These are phyloP conservation scores for Scaptomyza parva DNA, from an alignment of 2,888 invertebrate species.

Conservation along the genomic window DNA sequence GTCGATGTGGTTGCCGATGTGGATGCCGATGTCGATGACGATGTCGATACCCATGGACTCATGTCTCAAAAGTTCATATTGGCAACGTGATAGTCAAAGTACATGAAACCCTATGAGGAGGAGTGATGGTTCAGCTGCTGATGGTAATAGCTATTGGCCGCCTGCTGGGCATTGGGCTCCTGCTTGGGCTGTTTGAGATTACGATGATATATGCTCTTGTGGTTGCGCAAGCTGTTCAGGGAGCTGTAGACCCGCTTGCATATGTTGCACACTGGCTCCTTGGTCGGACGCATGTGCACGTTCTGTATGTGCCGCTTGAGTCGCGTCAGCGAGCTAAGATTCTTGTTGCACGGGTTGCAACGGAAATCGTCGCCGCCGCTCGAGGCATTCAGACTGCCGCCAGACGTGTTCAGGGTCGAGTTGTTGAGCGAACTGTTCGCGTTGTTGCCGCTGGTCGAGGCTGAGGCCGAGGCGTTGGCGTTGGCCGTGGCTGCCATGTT, in stretches of 20 bases:
- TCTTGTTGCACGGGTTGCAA: conserved; percentile 96
- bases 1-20: conserved; percentile 5
- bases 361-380: conserved; percentile 92
- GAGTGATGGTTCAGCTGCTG: conserved; percentile 81
- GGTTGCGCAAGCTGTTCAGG: conserved; percentile 95
- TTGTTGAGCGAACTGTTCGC: conserved; percentile 71
- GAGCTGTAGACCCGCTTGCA: conserved; percentile 97
- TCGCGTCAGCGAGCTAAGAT: conserved; percentile 93
- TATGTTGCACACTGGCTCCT: conserved; percentile 96
- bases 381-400: conserved; percentile 71
- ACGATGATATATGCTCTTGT: conserved; percentile 96
- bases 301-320: conserved; percentile 96
- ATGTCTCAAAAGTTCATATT: conserved; percentile 76
- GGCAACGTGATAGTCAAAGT: conserved; percentile 81
- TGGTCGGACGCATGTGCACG: conserved; percentile 95
- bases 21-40: too few relatives aligned
- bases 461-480: conserved; percentile 30
- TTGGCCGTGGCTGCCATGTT: conserved; percentile 78
- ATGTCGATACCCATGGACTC: background rate
- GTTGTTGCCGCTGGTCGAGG: conserved; percentile 82
- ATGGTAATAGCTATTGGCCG: conserved; percentile 65
- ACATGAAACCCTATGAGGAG: conserved; percentile 84
- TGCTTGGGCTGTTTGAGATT: conserved; percentile 89
- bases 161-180: conserved; percentile 72
- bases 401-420: conserved; percentile 62